Evolutionary conservation across 2,888 invertebrate genomes (phyloP).

Genomic region (Perithous albicinctus): DNA sequence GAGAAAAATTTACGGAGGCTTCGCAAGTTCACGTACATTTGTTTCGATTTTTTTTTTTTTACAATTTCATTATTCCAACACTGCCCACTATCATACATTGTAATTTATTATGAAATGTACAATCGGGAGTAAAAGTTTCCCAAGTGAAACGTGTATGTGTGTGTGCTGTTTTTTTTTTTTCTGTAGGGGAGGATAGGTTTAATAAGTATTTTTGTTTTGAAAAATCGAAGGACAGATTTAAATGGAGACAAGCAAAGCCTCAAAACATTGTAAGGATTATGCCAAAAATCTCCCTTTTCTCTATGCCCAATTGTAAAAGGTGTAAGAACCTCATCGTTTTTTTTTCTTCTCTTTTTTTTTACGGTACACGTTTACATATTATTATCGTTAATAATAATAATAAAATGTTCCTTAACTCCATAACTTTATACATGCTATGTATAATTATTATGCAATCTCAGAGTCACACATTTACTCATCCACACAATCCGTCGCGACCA

Average conservation of each 20-base stretch:
- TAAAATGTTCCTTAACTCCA: slow-evolving; percentile 82
- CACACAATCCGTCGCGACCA: slow-evolving; percentile 80
- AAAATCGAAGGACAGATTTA: slow-evolving; percentile 35
- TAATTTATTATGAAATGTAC: slow-evolving; percentile 79
- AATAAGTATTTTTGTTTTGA: slow-evolving; percentile 35
- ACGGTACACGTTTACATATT: slow-evolving; percentile 80
- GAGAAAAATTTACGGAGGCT: slow-evolving; percentile 65
- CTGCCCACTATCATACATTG: slow-evolving; percentile 77
- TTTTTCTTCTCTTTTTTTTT: too few relatives aligned
- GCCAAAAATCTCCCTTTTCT: slow-evolving; percentile 73
- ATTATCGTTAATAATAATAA: slow-evolving; percentile 84
- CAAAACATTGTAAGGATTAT: slow-evolving; percentile 19
- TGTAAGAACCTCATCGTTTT: slow-evolving; percentile 79
- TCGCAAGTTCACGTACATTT: slow-evolving; percentile 64
- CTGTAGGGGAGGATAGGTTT: slow-evolving; percentile 13
- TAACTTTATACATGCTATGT: slow-evolving; percentile 85
- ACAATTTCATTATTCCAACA: slow-evolving; percentile 75
- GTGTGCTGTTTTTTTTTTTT: too few relatives aligned
- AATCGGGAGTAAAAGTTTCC: slow-evolving; percentile 70
- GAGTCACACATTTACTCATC: slow-evolving; percentile 82
- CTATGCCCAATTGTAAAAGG: slow-evolving; percentile 77
- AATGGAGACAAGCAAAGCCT: slow-evolving; percentile 50
- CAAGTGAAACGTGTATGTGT: slow-evolving; percentile 63
- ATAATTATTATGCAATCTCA: slow-evolving; percentile 84
- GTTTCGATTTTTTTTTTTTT: slow-evolving; percentile 66